Percentiles rank a stretch among this genome's conserved stretches.
These are phyloP conservation scores for Shargacucullia verbasci DNA, from an alignment of 2,888 invertebrate genomes.

Conservation along the genomic window DNA sequence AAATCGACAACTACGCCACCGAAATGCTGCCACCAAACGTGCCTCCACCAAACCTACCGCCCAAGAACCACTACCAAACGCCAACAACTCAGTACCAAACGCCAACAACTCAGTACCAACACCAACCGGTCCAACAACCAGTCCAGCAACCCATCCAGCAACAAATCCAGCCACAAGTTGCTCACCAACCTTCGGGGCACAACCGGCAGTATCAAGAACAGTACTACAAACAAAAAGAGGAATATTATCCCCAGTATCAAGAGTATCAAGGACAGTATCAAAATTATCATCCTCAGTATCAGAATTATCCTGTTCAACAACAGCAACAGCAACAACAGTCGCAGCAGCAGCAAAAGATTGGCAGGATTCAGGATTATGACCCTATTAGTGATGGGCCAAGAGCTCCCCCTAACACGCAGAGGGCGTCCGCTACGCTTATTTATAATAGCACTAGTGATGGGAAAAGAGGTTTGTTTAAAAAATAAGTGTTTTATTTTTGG, in stretches of 20 bases:
- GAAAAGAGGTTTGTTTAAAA: constrained; percentile 74
- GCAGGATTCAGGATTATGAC: constrained; percentile 95
- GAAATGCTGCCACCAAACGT: constrained; percentile 79
- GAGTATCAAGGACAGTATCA: constrained; percentile 45
- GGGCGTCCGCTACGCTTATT: constrained; percentile 95
- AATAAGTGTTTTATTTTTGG: background rate
- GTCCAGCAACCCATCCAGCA: constrained; percentile 35
- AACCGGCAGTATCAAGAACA: constrained; percentile 64
- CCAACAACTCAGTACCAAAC: constrained; percentile 67
- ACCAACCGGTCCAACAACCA: constrained; percentile 43
- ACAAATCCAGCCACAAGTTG: constrained; percentile 32
- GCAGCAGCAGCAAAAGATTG: constrained; percentile 84
- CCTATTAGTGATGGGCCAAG: constrained; percentile 92
- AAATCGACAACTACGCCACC: constrained; percentile 84
- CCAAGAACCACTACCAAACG: constrained; percentile 81
- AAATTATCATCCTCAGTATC: constrained; percentile 71
- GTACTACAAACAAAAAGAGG: constrained; percentile 41
- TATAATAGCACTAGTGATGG: constrained; percentile 90
- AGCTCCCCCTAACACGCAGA: constrained; percentile 92
- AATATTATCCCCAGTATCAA: constrained; percentile 64
- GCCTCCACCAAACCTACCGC: constrained; percentile 76
- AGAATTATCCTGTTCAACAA: constrained; percentile 66
- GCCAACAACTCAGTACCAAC: constrained; percentile 63
- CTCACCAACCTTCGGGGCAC: constrained; percentile 36
- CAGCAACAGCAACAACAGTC: constrained; percentile 52